Conservation (phyloP, 2,888 invertebrate species). For the Perdita meconis region DNA sequence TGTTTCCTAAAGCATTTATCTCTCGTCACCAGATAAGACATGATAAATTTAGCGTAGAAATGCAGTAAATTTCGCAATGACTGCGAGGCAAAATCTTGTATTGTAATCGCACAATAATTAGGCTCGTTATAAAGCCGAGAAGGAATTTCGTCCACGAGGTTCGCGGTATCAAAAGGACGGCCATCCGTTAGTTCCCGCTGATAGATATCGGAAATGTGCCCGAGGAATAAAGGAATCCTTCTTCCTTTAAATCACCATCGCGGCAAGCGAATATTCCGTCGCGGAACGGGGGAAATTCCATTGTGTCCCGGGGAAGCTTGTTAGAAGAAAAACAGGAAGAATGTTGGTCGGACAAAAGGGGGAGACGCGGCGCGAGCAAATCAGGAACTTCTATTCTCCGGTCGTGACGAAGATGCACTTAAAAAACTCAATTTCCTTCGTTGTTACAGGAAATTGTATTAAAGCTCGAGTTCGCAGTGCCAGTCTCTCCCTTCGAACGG, state of each 20-base stretch:
- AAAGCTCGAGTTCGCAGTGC: conserved; percentile 2
- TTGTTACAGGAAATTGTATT: conserved; percentile 27
- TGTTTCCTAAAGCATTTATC: too few species aligned
- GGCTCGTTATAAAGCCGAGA: too few species aligned
- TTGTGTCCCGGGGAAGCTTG: neutral
- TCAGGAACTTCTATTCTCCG: conserved; percentile 15
- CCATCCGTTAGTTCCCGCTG: neutral
- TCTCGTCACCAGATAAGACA: too few species aligned
- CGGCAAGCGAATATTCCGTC: neutral
- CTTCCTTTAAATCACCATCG: neutral
- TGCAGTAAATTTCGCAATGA: too few species aligned
- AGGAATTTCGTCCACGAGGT: neutral
- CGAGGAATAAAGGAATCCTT: neutral
- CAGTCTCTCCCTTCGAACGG: neutral
- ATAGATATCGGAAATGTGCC: conserved; percentile 5
- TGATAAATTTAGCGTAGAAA: too few species aligned
- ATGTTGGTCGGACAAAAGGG: conserved; percentile 10
- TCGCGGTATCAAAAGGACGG: neutral
- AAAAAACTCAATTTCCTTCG: conserved; percentile 34
- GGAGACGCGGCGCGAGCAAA: neutral
- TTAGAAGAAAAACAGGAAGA: neutral
- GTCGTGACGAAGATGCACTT: conserved; percentile 22
- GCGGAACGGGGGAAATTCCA: neutral
- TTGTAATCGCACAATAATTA: too few species aligned
- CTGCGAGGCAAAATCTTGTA: too few species aligned